phyloP scores from a whole-genome alignment of 2,888 invertebrate species.

The Sminthurinus aureus region DNA sequence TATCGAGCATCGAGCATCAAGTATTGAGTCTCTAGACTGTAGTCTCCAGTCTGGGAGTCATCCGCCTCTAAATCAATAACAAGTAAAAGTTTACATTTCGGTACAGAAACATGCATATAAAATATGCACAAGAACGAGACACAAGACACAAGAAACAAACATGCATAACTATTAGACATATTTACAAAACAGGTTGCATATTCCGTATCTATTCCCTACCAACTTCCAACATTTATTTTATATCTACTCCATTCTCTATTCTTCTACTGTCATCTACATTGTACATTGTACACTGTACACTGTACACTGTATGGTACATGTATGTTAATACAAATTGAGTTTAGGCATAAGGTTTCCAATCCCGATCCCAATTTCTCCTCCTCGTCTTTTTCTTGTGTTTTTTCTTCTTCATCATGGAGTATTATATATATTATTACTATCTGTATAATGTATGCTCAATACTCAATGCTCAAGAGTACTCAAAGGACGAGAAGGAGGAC shows the following conservation, averaged over 20 bases:
- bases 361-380: background rate
- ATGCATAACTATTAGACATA: slow-evolving; percentile 1
- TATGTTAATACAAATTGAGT: slow-evolving; percentile 25
- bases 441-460: too few relatives aligned
- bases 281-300: slow-evolving; percentile 7
- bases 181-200: slow-evolving; percentile 18
- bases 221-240: too few relatives aligned
- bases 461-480: too few relatives aligned
- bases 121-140: background rate
- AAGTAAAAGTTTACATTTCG: too few relatives aligned
- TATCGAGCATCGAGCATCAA: too few relatives aligned
- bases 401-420: background rate
- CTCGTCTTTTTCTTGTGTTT: slow-evolving; percentile 6
- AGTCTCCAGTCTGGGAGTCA: background rate
- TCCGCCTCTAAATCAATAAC: slow-evolving; percentile 20
- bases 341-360: slow-evolving; percentile 14
- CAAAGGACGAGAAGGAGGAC: background rate
- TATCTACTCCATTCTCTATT: too few relatives aligned
- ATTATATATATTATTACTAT: too few relatives aligned
- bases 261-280: too few relatives aligned
- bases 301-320: slow-evolving; percentile 7
- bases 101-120: background rate
- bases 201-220: background rate
- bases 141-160: background rate
- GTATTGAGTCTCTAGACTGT: too few relatives aligned